Conservation (phyloP, 2,113 vertebrate species). For the Peromyscus californicus region DNA sequence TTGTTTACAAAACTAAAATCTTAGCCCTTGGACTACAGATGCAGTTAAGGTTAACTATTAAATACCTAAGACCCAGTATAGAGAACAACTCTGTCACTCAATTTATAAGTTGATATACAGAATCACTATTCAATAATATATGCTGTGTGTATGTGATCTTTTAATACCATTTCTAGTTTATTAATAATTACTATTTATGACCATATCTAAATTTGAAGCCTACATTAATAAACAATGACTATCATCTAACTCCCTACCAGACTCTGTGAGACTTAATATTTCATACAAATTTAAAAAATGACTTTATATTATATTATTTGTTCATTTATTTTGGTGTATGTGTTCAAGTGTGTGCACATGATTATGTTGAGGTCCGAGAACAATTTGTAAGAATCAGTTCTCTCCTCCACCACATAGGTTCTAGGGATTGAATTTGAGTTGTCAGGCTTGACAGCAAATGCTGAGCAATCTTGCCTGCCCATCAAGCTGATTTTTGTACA, state of each 20-base stretch:
- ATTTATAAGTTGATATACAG: neutral
- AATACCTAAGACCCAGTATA: conserved; percentile 43
- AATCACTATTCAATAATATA: neutral
- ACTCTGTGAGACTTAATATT: neutral
- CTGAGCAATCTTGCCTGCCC: neutral
- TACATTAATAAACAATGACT: conserved; percentile 37
- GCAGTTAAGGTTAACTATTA: conserved; percentile 45
- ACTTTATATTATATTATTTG: neutral
- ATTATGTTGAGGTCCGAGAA: neutral
- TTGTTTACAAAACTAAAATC: conserved; percentile 58
- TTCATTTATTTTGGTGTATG: neutral
- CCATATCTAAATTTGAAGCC: conserved; percentile 14
- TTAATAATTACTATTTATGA: conserved; percentile 32
- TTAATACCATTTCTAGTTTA: conserved; percentile 51
- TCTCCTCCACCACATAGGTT: neutral
- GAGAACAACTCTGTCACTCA: conserved; percentile 37
- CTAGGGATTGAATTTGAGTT: neutral
- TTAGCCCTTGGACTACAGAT: neutral
- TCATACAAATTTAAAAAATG: neutral
- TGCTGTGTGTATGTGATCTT: neutral
- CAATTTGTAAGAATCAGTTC: neutral
- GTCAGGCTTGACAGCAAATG: neutral
- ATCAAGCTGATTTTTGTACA: conserved; percentile 22
- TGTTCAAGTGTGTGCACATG: neutral
- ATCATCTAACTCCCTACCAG: neutral